Evolutionary conservation across 2,113 vertebrate genomes (phyloP).

Genomic region (Tyrannus savana): DNA sequence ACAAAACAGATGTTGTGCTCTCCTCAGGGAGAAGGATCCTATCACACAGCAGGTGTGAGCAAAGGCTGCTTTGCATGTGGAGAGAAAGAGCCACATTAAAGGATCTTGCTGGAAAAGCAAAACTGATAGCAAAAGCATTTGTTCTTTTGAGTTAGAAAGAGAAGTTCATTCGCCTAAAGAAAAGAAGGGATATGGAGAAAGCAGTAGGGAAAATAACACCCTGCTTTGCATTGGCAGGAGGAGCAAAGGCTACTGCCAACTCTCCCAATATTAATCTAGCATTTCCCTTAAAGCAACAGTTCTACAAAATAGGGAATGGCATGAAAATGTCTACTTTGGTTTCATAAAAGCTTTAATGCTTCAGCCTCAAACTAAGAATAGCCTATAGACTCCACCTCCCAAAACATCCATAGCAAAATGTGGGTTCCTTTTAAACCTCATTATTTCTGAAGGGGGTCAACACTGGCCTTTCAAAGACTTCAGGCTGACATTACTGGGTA

Average conservation of each 20-base stretch:
- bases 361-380: constrained; percentile 1
- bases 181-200: neutral
- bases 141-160: neutral
- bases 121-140: neutral
- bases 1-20: constrained; percentile 38
- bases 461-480: neutral
- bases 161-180: neutral
- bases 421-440: neutral
- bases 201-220: neutral
- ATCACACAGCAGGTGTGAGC: constrained; percentile 34
- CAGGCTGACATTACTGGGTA: neutral
- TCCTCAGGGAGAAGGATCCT: constrained; percentile 31
- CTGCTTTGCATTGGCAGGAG: constrained; percentile 30
- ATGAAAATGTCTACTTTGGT: neutral
- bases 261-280: neutral
- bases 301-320: neutral
- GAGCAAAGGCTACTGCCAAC: constrained; percentile 4
- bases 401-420: neutral
- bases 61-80: neutral
- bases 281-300: constrained; percentile 10
- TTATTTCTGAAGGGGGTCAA: neutral
- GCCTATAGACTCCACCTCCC: neutral
- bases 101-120: neutral
- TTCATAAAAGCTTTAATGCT: neutral
- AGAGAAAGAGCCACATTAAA: neutral